Percentiles rank a stretch among this genome's conserved stretches.
phyloP scores from a whole-genome alignment of 2,113 vertebrate genomes.

The Lonchura striata region DNA sequence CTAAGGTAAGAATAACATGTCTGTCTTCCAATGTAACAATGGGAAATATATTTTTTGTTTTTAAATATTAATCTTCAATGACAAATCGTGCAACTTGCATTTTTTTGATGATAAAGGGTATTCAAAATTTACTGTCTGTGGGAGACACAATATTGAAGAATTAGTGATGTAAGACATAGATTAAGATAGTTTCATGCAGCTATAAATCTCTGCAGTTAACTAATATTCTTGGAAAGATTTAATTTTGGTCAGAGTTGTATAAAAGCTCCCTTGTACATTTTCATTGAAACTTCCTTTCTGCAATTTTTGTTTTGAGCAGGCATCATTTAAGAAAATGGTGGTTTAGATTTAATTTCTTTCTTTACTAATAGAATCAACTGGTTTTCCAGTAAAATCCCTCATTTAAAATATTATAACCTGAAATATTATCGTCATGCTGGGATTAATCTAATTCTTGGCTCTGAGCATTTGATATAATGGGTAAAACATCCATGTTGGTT shows the following conservation, averaged over 20 bases:
- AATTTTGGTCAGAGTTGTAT: background rate
- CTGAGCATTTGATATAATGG: background rate
- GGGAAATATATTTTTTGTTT: background rate
- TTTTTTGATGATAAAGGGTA: background rate
- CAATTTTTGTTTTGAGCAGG: background rate
- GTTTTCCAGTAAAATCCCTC: background rate
- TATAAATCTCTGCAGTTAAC: background rate
- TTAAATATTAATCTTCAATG: background rate
- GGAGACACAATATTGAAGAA: background rate
- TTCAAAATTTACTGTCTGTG: background rate
- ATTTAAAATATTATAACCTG: background rate
- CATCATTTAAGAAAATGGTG: background rate
- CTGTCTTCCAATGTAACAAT: background rate
- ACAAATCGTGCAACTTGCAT: background rate
- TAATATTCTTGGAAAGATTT: background rate
- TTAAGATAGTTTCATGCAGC: background rate
- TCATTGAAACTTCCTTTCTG: background rate
- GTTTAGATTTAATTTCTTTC: background rate
- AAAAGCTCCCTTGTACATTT: background rate
- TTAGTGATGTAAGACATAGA: background rate
- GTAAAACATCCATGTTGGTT: background rate
- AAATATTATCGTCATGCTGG: background rate
- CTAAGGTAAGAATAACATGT: slow-evolving; percentile 70
- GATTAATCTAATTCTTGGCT: background rate
- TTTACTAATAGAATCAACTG: background rate